These are phyloP conservation scores for Cichlasoma orientale DNA, from an alignment of 2,797 vertebrate species.

Conservation along the genomic window DNA sequence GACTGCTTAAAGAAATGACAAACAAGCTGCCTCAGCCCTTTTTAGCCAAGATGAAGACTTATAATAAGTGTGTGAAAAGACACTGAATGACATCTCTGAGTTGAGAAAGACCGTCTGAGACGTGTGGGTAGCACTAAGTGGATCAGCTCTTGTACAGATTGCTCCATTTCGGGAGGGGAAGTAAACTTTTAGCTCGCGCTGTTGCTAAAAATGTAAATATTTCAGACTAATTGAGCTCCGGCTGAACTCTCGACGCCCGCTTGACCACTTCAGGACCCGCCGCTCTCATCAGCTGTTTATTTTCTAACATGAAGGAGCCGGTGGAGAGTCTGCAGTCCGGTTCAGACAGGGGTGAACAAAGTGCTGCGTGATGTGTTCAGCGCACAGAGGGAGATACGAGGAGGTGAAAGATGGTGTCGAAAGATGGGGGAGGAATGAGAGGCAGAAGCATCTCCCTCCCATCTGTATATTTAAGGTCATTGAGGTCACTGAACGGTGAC, in stretches of 20 bases:
- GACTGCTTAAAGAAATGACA: background rate
- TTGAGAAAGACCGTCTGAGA: background rate
- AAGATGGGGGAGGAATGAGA: background rate
- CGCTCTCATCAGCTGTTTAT: background rate
- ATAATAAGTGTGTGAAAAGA: no score
- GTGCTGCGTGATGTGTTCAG: background rate
- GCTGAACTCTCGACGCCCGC: background rate
- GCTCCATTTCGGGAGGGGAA: background rate
- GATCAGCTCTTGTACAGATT: background rate
- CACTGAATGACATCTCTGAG: background rate
- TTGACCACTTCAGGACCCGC: background rate
- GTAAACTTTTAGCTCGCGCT: conserved; percentile 17
- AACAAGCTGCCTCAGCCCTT: background rate
- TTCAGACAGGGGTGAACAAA: conserved; percentile 19
- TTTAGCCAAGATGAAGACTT: background rate
- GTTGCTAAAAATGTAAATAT: conserved; percentile 45
- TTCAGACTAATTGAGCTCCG: conserved; percentile 12
- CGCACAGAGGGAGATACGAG: background rate
- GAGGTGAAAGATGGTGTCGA: background rate
- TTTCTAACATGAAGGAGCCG: background rate
- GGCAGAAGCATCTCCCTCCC: background rate
- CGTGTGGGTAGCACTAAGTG: background rate
- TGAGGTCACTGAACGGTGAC: background rate
- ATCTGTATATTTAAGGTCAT: background rate
- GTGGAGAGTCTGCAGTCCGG: background rate